phyloP scores from a whole-genome alignment of 2,888 invertebrate species.

The Calliopum simillimum region DNA sequence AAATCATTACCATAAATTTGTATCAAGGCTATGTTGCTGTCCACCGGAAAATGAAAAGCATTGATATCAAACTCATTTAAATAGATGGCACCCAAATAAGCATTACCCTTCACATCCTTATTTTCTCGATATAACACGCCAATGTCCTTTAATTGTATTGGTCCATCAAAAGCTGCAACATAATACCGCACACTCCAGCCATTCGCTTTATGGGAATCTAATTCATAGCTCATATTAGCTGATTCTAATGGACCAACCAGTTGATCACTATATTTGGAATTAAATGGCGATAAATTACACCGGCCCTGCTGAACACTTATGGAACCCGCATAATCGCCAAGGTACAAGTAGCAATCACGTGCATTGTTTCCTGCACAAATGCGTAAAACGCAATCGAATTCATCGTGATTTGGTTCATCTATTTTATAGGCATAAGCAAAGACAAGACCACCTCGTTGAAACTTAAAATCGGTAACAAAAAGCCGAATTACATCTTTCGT shows the following conservation, averaged over 20 bases:
- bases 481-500: slow-evolving; percentile 65
- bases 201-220: slow-evolving; percentile 41
- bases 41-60: slow-evolving; percentile 44
- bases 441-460: slow-evolving; percentile 55
- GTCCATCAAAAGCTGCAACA: slow-evolving; percentile 54
- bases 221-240: slow-evolving; percentile 46
- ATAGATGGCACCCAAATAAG: slow-evolving; percentile 59
- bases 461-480: slow-evolving; percentile 58
- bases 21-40: slow-evolving; percentile 47
- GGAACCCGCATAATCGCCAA: slow-evolving; percentile 54
- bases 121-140: slow-evolving; percentile 53
- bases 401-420: slow-evolving; percentile 40
- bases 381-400: slow-evolving; percentile 58
- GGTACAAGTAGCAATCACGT: slow-evolving; percentile 56
- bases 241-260: slow-evolving; percentile 43
- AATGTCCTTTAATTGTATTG: slow-evolving; percentile 57
- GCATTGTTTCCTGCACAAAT: slow-evolving; percentile 46
- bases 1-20: slow-evolving; percentile 45
- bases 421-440: slow-evolving; percentile 61
- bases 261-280: slow-evolving; percentile 43
- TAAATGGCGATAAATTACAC: slow-evolving; percentile 55
- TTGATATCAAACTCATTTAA: slow-evolving; percentile 51
- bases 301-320: slow-evolving; percentile 48
- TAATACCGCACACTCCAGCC: slow-evolving; percentile 63
- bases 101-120: slow-evolving; percentile 41